phyloP scores from a whole-genome alignment of 2,888 invertebrate species.

The Dicyrtoma fusca region DNA sequence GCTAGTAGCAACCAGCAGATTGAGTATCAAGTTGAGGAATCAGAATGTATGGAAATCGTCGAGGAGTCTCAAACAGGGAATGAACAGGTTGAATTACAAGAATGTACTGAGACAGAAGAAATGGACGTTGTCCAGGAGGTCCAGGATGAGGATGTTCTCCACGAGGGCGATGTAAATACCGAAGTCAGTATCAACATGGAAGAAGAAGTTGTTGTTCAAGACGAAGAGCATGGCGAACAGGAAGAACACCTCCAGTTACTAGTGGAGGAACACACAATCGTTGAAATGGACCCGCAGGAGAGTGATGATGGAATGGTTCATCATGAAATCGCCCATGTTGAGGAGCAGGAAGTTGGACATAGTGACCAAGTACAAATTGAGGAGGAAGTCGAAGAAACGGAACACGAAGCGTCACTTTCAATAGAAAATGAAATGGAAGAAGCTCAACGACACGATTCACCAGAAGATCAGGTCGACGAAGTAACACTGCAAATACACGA shows the following conservation, averaged over 20 bases:
- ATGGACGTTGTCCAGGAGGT: background rate
- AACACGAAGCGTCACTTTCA: background rate
- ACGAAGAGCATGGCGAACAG: background rate
- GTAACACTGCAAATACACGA: background rate
- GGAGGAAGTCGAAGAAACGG: conserved; percentile 17
- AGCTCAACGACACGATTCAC: background rate
- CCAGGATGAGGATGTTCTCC: background rate
- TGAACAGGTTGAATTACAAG: conserved; percentile 23
- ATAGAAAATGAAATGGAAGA: conserved; percentile 8
- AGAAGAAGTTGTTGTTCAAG: background rate
- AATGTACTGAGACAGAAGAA: conserved; percentile 18
- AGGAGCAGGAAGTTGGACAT: conserved; percentile 31
- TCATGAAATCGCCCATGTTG: background rate
- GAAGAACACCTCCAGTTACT: background rate
- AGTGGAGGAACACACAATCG: background rate
- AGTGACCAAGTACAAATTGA: conserved; percentile 29
- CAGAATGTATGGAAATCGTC: background rate
- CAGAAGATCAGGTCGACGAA: too few species aligned
- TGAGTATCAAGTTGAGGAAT: background rate
- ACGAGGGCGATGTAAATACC: conserved; percentile 23
- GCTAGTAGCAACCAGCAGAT: too few species aligned
- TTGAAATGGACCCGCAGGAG: background rate
- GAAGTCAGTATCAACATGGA: conserved; percentile 35
- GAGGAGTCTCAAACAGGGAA: conserved; percentile 14
- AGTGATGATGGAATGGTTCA: background rate